phyloP scores from a whole-genome alignment of 2,113 vertebrate genomes.

The Sinocyclocheilus rhinocerous region DNA sequence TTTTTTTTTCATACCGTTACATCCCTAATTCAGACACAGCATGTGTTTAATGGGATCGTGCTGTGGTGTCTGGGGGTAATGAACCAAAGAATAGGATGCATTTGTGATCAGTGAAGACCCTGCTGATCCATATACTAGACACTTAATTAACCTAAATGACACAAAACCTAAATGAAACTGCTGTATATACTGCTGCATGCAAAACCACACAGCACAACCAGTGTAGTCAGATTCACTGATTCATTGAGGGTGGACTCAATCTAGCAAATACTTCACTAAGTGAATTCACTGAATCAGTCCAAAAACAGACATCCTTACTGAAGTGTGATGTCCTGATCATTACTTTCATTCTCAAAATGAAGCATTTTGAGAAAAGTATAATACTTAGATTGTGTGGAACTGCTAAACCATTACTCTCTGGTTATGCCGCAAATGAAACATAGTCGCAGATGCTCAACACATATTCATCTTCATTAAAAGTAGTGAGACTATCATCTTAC shows the following conservation, averaged over 20 bases:
- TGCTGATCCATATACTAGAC: conserved; percentile 17
- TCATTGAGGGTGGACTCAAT: not conserved
- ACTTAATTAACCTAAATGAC: conserved; percentile 44
- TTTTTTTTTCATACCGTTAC: no score
- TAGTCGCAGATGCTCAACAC: not conserved
- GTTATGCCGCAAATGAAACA: not conserved
- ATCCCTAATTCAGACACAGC: conserved; percentile 40
- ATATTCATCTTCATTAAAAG: not conserved
- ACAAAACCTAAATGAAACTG: not conserved
- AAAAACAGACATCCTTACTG: not conserved
- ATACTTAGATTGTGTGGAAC: no score
- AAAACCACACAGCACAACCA: not conserved
- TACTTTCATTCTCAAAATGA: not conserved
- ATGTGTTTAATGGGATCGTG: conserved; percentile 29
- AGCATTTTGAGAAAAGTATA: no score
- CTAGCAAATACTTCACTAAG: not conserved
- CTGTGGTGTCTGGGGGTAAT: conserved; percentile 1
- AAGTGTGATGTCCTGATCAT: not conserved
- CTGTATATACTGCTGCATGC: not conserved
- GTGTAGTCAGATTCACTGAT: not conserved
- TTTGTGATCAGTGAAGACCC: conserved; percentile 22
- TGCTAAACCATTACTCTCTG: no score
- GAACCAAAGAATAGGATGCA: conserved; percentile 22
- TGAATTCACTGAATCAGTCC: not conserved
- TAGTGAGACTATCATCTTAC: not conserved